Conservation (phyloP, 1,140 invertebrate species). For the Drosophila pseudoananassae region DNA sequence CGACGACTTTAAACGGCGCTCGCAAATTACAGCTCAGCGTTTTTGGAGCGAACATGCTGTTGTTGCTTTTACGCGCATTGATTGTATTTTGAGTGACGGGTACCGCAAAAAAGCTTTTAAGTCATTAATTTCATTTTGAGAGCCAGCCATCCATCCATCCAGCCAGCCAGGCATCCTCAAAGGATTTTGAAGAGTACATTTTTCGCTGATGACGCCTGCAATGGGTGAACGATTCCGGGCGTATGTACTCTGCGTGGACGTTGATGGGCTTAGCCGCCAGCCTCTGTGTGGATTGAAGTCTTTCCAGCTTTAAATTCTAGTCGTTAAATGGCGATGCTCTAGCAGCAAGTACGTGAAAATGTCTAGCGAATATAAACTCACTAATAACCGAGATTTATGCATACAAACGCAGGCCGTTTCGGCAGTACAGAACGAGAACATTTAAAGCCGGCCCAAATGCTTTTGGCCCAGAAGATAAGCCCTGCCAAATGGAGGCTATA, state of each 20-base stretch:
- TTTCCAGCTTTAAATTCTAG: conserved; percentile 18
- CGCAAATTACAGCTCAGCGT: conserved; percentile 58
- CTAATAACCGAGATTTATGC: conserved; percentile 75
- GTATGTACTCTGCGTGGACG: not conserved
- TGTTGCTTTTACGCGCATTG: conserved; percentile 66
- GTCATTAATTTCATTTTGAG: conserved; percentile 78
- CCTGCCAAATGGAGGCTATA: conserved; percentile 2
- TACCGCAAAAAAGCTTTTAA: conserved; percentile 80
- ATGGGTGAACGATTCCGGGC: conserved; percentile 22
- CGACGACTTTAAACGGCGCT: conserved; percentile 68
- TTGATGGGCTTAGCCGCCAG: not conserved
- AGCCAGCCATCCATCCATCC: conserved; percentile 45
- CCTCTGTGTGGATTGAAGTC: not conserved
- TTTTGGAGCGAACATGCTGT: conserved; percentile 29
- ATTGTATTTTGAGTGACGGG: conserved; percentile 81
- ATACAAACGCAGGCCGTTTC: conserved; percentile 12
- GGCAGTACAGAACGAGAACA: conserved; percentile 16
- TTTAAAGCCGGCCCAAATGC: conserved; percentile 45
- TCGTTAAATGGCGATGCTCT: conserved; percentile 48
- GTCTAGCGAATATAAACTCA: conserved; percentile 59
- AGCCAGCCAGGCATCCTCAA: conserved; percentile 57
- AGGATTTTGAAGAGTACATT: conserved; percentile 74
- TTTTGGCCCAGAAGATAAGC: conserved; percentile 50
- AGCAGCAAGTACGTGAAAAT: conserved; percentile 50
- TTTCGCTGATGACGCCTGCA: conserved; percentile 50